A percentile compares a stretch with the other conserved stretches of the same genome.
These are phyloP conservation scores for Julus scanicus DNA, from an alignment of 2,888 invertebrate genomes.

Conservation along the genomic window DNA sequence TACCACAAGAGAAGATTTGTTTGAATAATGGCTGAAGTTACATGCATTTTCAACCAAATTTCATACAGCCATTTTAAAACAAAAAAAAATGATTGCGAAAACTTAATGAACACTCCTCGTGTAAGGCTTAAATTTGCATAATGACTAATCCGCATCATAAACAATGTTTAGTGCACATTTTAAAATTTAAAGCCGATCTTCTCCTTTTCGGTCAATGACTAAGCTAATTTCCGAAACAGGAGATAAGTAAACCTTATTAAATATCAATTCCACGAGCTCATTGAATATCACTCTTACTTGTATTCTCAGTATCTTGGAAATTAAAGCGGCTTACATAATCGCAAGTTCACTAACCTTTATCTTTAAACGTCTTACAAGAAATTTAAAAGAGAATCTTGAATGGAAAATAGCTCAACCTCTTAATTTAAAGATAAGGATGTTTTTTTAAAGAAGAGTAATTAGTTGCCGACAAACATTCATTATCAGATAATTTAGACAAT, in stretches of 20 bases:
- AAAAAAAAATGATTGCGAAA: too few relatives aligned
- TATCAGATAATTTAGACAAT: not conserved
- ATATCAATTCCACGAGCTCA: not conserved
- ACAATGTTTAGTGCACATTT: not conserved
- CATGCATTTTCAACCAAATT: too few relatives aligned
- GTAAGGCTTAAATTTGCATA: not conserved
- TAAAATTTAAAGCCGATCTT: not conserved
- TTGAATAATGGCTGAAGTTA: too few relatives aligned
- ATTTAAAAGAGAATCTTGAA: not conserved
- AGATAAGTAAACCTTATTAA: constrained; percentile 27
- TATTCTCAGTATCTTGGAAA: not conserved
- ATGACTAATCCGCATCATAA: not conserved
- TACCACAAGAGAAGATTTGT: too few relatives aligned
- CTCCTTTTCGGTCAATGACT: not conserved
- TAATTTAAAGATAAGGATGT: not conserved
- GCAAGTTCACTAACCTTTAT: not conserved
- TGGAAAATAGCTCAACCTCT: not conserved
- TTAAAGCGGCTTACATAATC: not conserved
- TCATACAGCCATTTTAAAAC: too few relatives aligned
- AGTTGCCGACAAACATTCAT: too few relatives aligned
- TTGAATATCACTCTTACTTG: not conserved
- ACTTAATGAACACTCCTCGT: too few relatives aligned
- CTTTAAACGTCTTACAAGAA: not conserved
- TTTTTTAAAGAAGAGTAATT: too few relatives aligned
- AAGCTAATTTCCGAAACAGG: not conserved